phyloP scores from a whole-genome alignment of 1,140 invertebrate genomes.

The Platorchestia sp. region DNA sequence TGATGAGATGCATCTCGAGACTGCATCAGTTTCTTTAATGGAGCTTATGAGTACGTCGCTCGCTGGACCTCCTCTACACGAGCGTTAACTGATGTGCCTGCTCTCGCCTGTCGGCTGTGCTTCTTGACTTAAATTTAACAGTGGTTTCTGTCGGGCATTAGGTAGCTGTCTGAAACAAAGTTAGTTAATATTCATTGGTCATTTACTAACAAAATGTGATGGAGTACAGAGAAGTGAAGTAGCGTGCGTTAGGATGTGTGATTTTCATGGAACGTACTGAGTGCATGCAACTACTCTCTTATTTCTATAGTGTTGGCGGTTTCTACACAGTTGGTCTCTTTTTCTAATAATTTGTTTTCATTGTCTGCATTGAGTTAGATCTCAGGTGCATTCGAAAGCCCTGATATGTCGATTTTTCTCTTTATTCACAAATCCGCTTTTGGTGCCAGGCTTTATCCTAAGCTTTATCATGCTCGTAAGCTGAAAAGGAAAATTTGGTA shows the following conservation, averaged over 20 bases:
- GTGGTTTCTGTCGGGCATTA: not conserved
- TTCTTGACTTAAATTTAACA: not conserved
- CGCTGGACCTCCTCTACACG: not conserved
- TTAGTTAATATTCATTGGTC: not conserved
- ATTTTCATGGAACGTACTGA: not conserved
- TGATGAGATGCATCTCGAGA: not conserved
- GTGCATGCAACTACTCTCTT: not conserved
- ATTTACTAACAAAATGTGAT: not conserved
- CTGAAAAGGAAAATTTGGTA: not conserved
- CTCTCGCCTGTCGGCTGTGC: not conserved
- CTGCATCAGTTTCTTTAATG: not conserved
- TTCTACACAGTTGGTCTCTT: not conserved
- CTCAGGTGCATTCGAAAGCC: too few relatives aligned
- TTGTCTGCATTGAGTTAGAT: not conserved
- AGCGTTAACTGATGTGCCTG: not conserved
- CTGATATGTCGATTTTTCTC: not conserved
- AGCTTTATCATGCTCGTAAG: not conserved
- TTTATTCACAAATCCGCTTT: not conserved
- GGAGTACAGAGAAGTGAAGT: not conserved
- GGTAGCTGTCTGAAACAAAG: not conserved
- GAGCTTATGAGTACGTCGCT: not conserved
- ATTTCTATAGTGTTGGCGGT: not conserved
- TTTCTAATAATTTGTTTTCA: not conserved
- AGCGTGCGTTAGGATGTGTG: not conserved
- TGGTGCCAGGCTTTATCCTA: not conserved